Percentiles rank a stretch among this genome's conserved stretches.
Conservation (phyloP, 2,797 vertebrate species). For the Mastacembelus armatus region DNA sequence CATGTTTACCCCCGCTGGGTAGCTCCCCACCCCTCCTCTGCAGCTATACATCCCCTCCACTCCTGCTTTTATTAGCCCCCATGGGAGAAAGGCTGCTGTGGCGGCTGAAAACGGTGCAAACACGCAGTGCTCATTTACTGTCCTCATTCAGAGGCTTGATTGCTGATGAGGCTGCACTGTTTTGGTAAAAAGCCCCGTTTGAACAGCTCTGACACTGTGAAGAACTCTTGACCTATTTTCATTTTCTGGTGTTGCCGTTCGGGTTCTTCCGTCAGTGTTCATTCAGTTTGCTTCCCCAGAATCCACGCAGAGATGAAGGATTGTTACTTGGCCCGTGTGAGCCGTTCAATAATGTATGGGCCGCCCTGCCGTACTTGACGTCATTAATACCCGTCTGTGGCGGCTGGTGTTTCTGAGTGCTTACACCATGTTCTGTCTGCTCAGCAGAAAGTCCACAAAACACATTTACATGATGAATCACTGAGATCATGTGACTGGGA, state of each 20-base stretch:
- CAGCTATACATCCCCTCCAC: not conserved
- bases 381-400: constrained; percentile 32
- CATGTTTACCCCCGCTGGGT: constrained; percentile 62
- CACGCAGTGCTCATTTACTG: constrained; percentile 1
- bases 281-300: not conserved
- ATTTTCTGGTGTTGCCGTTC: constrained; percentile 20
- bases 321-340: constrained; percentile 14
- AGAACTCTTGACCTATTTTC: constrained; percentile 15
- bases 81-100: constrained; percentile 21
- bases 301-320: constrained; percentile 9
- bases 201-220: not conserved
- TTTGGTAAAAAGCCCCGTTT: constrained; percentile 33
- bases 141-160: constrained; percentile 18
- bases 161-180: constrained; percentile 9
- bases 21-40: constrained; percentile 6
- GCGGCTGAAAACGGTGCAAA: constrained; percentile 18
- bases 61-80: constrained; percentile 42
- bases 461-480: constrained; percentile 46
- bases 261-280: not conserved
- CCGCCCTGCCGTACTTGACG: constrained; percentile 1
- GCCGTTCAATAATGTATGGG: constrained; percentile 13
- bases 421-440: constrained; percentile 44
- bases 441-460: constrained; percentile 43
- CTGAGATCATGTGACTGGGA: constrained; percentile 11
- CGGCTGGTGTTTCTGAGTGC: constrained; percentile 5